Base-by-base conservation (phyloP, 2,797 vertebrate species). In the Brachymystax lenok region DNA sequence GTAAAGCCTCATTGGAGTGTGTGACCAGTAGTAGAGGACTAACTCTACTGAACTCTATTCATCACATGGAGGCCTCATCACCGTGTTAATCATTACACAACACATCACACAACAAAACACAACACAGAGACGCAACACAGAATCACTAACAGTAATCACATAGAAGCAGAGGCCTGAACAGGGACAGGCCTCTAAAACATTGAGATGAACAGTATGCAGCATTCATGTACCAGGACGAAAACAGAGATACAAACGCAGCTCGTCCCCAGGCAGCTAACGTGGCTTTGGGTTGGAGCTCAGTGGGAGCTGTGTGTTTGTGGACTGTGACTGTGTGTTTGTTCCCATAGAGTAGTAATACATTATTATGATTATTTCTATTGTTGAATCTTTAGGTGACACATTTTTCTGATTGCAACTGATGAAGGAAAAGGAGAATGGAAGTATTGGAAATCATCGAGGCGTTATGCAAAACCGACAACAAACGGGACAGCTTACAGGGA, bases 241-340 rank as follows among this genome's bases (percentile, higher is more conserved):
- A 89, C 77, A 91, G 71, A 91, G 77, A 91, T 84, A 92, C 77
- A 88, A 80, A 89, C 66, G 83, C 76, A 87, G 79, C 74, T 46
- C 56, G 19, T 21, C n/a, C 52, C 56, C 56, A 59, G 56, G 56
- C n/a, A 59, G 56, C n/a, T 4, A 66, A 66, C 5, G 21, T 28
- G 27, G 8, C 3, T 71, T 46, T 71, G 40, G 19, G 63, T 27
- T 28, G 63, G 21, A 66, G 14, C 10, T 66, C 63, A 66, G 21
- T 28, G 27, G 24, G 63, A 66, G 21, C 66, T 69, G 30, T 40
- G 68, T 70, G n/a, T 50, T 17, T 40, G 68, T 79, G 73, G 74
- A 72, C 69, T 71, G 76, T 72, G 76, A 68, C 79, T 51, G 10
- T 14, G 19, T 63, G 59, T 46, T 13, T 64, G 5, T 54, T 30